A percentile compares a stretch with the other conserved stretches of the same genome.
Evolutionary conservation across 2,888 invertebrate species (phyloP).

Genomic region (Trichopria drosophilae): DNA sequence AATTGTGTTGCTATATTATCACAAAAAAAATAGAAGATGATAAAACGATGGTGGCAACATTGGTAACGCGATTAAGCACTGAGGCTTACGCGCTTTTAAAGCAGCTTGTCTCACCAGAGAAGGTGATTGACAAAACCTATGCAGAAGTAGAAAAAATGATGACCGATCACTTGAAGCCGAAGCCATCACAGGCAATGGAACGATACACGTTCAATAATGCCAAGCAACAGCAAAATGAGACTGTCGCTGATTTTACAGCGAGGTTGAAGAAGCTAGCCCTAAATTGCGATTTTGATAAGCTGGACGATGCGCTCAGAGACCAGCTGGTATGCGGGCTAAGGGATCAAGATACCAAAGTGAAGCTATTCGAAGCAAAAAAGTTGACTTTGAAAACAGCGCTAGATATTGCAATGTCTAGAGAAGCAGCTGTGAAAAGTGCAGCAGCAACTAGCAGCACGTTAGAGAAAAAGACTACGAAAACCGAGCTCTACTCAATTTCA

Average conservation of each 20-base stretch:
- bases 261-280: constrained; percentile 30
- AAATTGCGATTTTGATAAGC: constrained; percentile 31
- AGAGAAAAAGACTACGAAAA: background rate
- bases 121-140: constrained; percentile 26
- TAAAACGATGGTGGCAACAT: constrained; percentile 23
- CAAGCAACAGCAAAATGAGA: constrained; percentile 26
- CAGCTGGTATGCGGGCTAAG: constrained; percentile 29
- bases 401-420: background rate
- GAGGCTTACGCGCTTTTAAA: constrained; percentile 20
- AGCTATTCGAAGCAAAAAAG: constrained; percentile 5
- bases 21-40: constrained; percentile 27
- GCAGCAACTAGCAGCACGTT: background rate
- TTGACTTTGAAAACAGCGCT: constrained; percentile 6
- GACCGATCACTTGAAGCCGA: constrained; percentile 31
- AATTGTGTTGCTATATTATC: constrained; percentile 32
- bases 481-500: constrained; percentile 2
- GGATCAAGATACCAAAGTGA: background rate
- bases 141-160: constrained; percentile 28
- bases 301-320: constrained; percentile 29
- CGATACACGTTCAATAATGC: constrained; percentile 31
- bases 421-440: constrained; percentile 13
- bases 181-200: constrained; percentile 30
- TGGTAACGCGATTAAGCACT: constrained; percentile 24
- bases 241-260: constrained; percentile 24
- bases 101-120: constrained; percentile 31